Base-by-base conservation (phyloP, 2,797 vertebrate genomes). In the Molossus alvarezi region DNA sequence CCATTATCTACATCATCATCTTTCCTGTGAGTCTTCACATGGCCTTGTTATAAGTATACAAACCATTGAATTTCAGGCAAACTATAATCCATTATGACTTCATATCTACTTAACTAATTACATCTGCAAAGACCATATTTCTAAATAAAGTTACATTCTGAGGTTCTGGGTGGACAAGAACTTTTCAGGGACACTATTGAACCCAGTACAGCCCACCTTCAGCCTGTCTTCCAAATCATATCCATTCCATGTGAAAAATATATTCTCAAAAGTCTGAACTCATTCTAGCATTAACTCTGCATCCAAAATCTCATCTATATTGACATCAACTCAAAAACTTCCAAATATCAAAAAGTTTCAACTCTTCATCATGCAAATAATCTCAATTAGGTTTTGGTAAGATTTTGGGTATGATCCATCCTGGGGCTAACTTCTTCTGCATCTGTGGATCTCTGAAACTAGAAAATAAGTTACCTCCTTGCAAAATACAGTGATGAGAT, bases 81-180 rank as follows among this genome's bases (percentile, higher is more conserved):
- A 33, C 23, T 80, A 1, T 51, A 89, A 79, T 93, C 69, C 18
- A 57, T 72, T 75, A 85, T 72, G 27, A 82, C 18, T 11, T 67
- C 65, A 95, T 71, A 76, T 71, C 69, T 75, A 87, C 25, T 86
- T 89, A 91, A 94, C 8, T 76, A 64, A 91, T 83, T 82, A 89
- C 9, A 48, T 53, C 51, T 72, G 64, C 82, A 72, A 86, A 92
- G 48, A 81, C 27, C 51, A n/a, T 45, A 45, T 77, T 94, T 84
- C 65, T 93, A 95, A 84, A 62, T 85, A 94, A 72, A 27, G 60
- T 71, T 81, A 73, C 20, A 87, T 87, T 80, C 91, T 83, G 45
- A 60, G 27, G 37, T 86, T 88, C 55, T 60, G 9, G 8, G 23
- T 76, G 14, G 23, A 77, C 55, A 84, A 29, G 29, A 75, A 60